Conservation (phyloP, 2,888 invertebrate species). For the Habrosyne pyritoides region DNA sequence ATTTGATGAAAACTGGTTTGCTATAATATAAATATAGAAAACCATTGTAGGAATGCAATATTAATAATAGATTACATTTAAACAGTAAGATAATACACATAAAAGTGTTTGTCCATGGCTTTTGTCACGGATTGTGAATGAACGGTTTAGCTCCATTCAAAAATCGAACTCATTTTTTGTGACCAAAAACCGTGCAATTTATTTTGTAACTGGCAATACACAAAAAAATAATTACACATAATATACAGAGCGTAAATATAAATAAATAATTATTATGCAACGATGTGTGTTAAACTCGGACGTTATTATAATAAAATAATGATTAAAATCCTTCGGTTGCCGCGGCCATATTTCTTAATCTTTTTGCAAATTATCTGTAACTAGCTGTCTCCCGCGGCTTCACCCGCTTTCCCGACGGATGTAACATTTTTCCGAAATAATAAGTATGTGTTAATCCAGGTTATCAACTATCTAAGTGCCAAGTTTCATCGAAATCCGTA, state of each 20-base stretch:
- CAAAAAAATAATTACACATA: slow-evolving; percentile 43
- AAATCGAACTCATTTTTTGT: slow-evolving; percentile 39
- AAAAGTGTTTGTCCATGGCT: background rate
- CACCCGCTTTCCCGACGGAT: too few relatives aligned
- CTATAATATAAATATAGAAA: too few relatives aligned
- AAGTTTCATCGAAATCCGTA: too few relatives aligned
- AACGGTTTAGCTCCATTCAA: slow-evolving; percentile 3
- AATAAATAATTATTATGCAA: slow-evolving; percentile 46
- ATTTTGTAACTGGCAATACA: slow-evolving; percentile 29
- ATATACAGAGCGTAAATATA: slow-evolving; percentile 64
- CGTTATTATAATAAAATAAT: background rate
- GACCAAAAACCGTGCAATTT: slow-evolving; percentile 61
- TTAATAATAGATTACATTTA: too few relatives aligned
- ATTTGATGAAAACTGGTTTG: too few relatives aligned
- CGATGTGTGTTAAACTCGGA: slow-evolving; percentile 42
- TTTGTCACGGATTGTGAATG: background rate
- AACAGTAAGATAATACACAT: too few relatives aligned
- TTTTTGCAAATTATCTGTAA: background rate
- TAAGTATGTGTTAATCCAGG: too few relatives aligned
- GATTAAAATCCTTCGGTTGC: background rate
- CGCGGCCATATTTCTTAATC: background rate
- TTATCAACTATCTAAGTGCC: too few relatives aligned
- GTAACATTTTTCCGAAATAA: too few relatives aligned
- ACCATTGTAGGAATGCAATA: too few relatives aligned
- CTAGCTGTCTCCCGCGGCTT: too few relatives aligned